These are phyloP conservation scores for Cremastobaeus sp. DNA, from an alignment of 2,888 invertebrate species.

Conservation along the genomic window DNA sequence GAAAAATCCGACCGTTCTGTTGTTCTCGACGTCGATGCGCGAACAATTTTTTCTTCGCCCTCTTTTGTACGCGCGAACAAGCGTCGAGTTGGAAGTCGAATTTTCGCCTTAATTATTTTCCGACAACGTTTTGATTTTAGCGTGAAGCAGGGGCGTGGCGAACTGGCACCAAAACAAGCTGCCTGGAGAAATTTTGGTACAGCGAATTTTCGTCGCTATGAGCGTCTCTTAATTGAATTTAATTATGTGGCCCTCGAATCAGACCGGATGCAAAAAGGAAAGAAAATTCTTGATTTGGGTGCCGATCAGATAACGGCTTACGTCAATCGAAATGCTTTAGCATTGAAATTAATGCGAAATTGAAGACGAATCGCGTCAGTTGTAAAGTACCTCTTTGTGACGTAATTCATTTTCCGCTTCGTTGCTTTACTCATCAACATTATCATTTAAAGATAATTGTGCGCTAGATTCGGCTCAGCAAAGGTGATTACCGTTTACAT, in stretches of 20 bases:
- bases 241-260: slow-evolving; percentile 32
- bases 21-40: not conserved
- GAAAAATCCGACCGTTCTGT: slow-evolving; percentile 14
- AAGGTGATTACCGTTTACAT: slow-evolving; percentile 39
- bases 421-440: slow-evolving; percentile 46
- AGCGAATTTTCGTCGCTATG: not conserved
- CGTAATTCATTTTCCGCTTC: slow-evolving; percentile 50
- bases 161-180: slow-evolving; percentile 1
- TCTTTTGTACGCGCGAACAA: too few species aligned
- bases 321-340: slow-evolving; percentile 47
- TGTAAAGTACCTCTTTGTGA: slow-evolving; percentile 38
- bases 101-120: too few species aligned
- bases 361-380: slow-evolving; percentile 29
- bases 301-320: slow-evolving; percentile 27
- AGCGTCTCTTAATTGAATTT: slow-evolving; percentile 39
- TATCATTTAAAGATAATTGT: slow-evolving; percentile 57
- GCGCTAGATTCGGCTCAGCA: slow-evolving; percentile 8
- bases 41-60: not conserved
- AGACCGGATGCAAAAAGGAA: slow-evolving; percentile 12
- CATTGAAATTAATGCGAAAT: slow-evolving; percentile 21
- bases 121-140: too few species aligned
- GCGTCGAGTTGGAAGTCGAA: too few species aligned
- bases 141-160: too few species aligned
- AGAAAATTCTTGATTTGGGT: slow-evolving; percentile 49
- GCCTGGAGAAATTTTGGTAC: not conserved